Evolutionary conservation across 1,140 invertebrate genomes (phyloP), one percentile per base, ranked within the genome.

Genomic region (Aphelenchoides besseyi): DNA sequence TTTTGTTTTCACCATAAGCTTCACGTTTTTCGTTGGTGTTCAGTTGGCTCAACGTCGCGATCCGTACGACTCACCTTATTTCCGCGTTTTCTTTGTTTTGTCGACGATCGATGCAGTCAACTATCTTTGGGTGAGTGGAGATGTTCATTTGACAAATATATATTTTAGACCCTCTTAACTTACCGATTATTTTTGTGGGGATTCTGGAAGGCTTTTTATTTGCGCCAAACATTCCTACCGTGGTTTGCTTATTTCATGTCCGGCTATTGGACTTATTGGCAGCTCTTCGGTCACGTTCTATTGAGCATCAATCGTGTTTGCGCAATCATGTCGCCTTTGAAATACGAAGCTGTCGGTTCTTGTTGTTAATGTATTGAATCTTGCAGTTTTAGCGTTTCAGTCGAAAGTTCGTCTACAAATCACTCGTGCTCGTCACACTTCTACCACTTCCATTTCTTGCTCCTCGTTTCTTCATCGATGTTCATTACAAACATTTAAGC

Each of bases 231-330:
- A 28, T 59, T 59, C 18, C 55, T 59, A 8, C 55, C 55, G 18
- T 59, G 55, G 55, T 59, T 59, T 33, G 55, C 55, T 28, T 59
- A 59, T 23, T 59, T 59, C 5, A 59, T 59, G 55, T 59, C 55
- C 5, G 55, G 55, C 55, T 59, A 59, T 23, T 59, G 5, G 5
- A 59, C 55, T 28, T 59, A 59, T 33, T 5, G 5, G 5, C 55
- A 59, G 55, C 18, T 59, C 5, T 59, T 59, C 18, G 55, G 55
- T 5, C 55, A 59, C 55, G 55, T 59, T 33, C 18, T 59, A 12
- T 33, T 59, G 55, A 29, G 26, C 55, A 18, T 59, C 5, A 59
- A 59, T 23, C 55, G 55, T 59, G 55, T 18, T 33, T 59, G 5
- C 5, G 55, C 55, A 5, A 59, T 59, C 18, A 59, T 59, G 55